phyloP scores from a whole-genome alignment of 2,113 vertebrate species.

The Silurus meridionalis region DNA sequence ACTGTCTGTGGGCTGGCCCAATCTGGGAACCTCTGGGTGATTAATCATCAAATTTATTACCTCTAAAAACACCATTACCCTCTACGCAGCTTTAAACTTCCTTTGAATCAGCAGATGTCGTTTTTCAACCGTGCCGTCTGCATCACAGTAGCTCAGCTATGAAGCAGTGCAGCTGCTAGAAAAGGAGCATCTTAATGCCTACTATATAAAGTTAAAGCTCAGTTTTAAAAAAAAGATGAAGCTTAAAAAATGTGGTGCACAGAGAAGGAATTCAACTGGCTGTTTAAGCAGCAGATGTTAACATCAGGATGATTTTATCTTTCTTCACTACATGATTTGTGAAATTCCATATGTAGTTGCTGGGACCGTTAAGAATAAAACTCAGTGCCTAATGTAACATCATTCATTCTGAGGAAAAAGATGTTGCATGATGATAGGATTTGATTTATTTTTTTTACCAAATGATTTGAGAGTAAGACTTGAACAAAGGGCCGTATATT shows the following conservation, averaged over 20 bases:
- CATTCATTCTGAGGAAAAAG: neutral
- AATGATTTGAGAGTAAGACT: neutral
- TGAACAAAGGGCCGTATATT: neutral
- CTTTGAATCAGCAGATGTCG: slow-evolving; percentile 83
- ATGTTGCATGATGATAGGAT: neutral
- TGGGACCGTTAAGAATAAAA: neutral
- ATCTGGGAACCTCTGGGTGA: slow-evolving; percentile 71
- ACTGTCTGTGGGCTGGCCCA: slow-evolving; percentile 60
- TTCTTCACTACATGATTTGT: neutral
- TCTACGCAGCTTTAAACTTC: slow-evolving; percentile 76
- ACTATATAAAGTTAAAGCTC: slow-evolving; percentile 1
- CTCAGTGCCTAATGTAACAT: neutral
- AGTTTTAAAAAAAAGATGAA: neutral
- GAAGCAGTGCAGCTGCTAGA: slow-evolving; percentile 66
- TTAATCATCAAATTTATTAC: slow-evolving; percentile 84
- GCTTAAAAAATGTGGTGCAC: neutral
- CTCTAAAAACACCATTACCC: slow-evolving; percentile 85
- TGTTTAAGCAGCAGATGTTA: slow-evolving; percentile 13
- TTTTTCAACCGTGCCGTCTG: slow-evolving; percentile 82
- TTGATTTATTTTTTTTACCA: neutral
- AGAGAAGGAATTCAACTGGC: neutral
- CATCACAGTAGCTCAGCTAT: slow-evolving; percentile 81
- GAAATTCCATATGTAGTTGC: slow-evolving; percentile 12
- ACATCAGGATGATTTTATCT: neutral
- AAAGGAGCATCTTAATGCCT: slow-evolving; percentile 6